phyloP scores from a whole-genome alignment of 2,113 vertebrate species.

The Zeus faber region DNA sequence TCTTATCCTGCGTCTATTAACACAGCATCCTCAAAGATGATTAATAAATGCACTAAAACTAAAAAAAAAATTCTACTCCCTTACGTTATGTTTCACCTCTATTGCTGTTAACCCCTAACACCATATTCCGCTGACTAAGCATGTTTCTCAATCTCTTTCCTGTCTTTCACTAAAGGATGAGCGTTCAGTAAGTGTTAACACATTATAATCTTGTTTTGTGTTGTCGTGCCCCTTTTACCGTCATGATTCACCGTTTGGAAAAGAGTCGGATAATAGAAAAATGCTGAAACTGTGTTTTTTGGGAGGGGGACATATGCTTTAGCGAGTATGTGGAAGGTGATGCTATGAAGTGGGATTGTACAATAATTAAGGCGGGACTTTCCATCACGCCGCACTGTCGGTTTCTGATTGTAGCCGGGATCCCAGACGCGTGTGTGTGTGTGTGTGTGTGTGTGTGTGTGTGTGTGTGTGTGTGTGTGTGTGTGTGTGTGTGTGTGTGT shows the following conservation, averaged over 20 bases:
- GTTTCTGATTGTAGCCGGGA: no score
- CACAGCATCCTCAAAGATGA: background rate
- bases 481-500: background rate
- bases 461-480: background rate
- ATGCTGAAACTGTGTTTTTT: no score
- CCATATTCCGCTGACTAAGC: conserved; percentile 12
- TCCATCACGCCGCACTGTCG: no score
- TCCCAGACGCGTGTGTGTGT: no score
- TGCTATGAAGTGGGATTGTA: no score
- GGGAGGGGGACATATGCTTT: no score
- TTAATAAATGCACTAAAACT: no score
- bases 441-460: conserved; percentile 12
- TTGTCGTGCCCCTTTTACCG: conserved; percentile 4
- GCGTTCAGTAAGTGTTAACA: conserved; percentile 72
- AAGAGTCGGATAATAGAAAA: no score
- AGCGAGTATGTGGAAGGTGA: no score
- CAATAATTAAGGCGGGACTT: no score
- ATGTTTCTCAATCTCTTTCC: conserved; percentile 46
- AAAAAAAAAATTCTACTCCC: background rate
- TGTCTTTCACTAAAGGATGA: conserved; percentile 66
- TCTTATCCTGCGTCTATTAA: background rate
- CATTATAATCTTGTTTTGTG: conserved; percentile 5
- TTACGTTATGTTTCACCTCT: no score
- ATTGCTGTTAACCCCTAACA: conserved; percentile 9
- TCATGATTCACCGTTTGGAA: no score